phyloP scores from a whole-genome alignment of 2,797 vertebrate genomes.

The Scyliorhinus canicula region DNA sequence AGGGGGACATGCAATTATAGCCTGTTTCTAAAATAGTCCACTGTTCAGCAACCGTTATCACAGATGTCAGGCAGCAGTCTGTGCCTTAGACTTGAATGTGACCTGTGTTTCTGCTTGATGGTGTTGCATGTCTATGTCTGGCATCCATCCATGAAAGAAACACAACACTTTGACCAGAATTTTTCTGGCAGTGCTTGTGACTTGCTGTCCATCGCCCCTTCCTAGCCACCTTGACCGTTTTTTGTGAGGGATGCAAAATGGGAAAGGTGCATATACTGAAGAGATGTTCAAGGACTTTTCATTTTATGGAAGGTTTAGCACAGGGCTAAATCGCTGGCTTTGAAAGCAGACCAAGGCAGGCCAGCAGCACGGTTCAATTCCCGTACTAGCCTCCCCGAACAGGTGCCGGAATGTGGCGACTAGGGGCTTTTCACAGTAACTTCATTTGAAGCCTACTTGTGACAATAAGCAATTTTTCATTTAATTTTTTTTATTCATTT shows the following conservation, averaged over 20 bases:
- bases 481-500: too few relatives aligned
- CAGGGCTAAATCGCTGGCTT: too few relatives aligned
- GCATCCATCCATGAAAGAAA: neutral
- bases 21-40: neutral
- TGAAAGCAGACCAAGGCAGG: too few relatives aligned
- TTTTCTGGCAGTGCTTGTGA: neutral
- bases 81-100: neutral
- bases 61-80: neutral
- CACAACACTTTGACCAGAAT: neutral
- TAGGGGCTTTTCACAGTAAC: too few relatives aligned
- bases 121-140: neutral
- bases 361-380: too few relatives aligned
- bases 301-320: too few relatives aligned
- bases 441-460: too few relatives aligned
- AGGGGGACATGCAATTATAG: neutral
- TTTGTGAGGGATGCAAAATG: neutral
- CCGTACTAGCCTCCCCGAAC: too few relatives aligned
- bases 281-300: neutral
- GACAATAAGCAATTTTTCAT: too few relatives aligned
- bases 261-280: neutral
- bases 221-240: neutral
- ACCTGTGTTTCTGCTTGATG: neutral
- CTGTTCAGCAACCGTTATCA: neutral
- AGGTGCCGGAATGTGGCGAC: too few relatives aligned
- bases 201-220: too few relatives aligned